A percentile compares a stretch with the other conserved stretches of the same genome.
Evolutionary conservation across 2,113 vertebrate genomes (phyloP).

Genomic region (Malaclemys terrapin): DNA sequence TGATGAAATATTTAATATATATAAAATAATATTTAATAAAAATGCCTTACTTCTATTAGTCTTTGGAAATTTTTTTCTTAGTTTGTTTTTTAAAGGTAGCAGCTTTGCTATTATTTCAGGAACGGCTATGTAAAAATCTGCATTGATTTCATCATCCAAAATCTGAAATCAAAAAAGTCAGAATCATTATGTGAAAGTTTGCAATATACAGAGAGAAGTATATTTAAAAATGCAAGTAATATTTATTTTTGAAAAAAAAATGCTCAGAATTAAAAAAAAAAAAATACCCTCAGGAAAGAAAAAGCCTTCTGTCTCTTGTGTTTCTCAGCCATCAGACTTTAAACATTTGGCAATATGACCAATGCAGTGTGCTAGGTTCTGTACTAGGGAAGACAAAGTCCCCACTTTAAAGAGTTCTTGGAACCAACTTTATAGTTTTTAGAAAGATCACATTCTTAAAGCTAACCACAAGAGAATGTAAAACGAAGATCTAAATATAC

Average conservation of each 20-base stretch:
- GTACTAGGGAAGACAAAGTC: not conserved
- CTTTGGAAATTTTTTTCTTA: conserved; percentile 90
- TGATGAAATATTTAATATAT: not conserved
- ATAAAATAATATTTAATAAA: not conserved
- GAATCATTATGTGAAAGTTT: not conserved
- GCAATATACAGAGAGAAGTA: not conserved
- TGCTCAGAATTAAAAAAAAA: not conserved
- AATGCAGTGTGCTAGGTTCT: not conserved
- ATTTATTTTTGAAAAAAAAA: not conserved
- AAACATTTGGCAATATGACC: not conserved
- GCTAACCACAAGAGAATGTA: not conserved
- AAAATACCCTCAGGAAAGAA: not conserved
- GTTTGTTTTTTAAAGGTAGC: conserved; percentile 85
- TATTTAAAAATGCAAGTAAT: not conserved
- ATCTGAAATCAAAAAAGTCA: conserved; percentile 77
- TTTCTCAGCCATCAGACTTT: not conserved
- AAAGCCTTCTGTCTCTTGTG: not conserved
- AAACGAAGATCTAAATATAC: not conserved
- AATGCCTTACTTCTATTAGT: conserved; percentile 80
- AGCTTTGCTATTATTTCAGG: conserved; percentile 88
- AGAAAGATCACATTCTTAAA: not conserved
- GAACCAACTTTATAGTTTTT: not conserved
- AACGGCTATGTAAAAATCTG: conserved; percentile 91
- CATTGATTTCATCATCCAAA: conserved; percentile 88
- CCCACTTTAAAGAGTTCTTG: not conserved